Evolutionary conservation across 2,888 invertebrate genomes (phyloP), one percentile per base, ranked within the genome.

Genomic region (Polydrusus pterygomalis): DNA sequence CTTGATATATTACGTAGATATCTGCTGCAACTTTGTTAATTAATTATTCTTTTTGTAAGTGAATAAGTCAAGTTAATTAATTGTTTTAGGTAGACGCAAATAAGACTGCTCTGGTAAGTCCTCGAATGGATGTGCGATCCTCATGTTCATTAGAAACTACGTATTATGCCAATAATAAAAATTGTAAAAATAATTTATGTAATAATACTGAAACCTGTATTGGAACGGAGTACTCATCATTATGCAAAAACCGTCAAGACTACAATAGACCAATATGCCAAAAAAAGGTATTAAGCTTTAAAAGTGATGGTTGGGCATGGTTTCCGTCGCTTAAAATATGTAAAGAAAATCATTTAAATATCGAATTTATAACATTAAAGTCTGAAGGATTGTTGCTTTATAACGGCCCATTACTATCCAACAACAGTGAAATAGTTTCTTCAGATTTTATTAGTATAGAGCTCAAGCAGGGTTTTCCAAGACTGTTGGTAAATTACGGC

Each of bases 251-350:
- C 91, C 93, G 79, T 99, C 99, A 20, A 13, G 43, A 15, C 10
- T 11, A 18, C 15, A 38, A 30, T n/a, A 15, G 38, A 17, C 34
- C 45, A 7, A 91, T 98, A 69, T 99, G 99, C 88, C 99, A 99
- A 87, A 97, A 97, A 89, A 97, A 96, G 0, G 95, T 97, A 0
- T 91, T 98, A 83, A 96, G 96, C 85, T 99, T 99, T 89, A 91
- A 93, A 79, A 97, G 97, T 18, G 95, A 95, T 80, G 98, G 98
- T 8, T 99, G 97, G 95, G 98, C 99, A 18, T 98, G 99, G 97
- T 99, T 97, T 89, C 96, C 97, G 0, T 94, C 98, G 0, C 90
- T 99, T 69, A 96, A 97, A 87, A 97, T 97, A 94, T 99, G 99
- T 87, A 97, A 97, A 83, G 94, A 93, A 80, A 97, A 98, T 45